Conservation (phyloP, 2,113 vertebrate genomes). For the Laterallus jamaicensis region DNA sequence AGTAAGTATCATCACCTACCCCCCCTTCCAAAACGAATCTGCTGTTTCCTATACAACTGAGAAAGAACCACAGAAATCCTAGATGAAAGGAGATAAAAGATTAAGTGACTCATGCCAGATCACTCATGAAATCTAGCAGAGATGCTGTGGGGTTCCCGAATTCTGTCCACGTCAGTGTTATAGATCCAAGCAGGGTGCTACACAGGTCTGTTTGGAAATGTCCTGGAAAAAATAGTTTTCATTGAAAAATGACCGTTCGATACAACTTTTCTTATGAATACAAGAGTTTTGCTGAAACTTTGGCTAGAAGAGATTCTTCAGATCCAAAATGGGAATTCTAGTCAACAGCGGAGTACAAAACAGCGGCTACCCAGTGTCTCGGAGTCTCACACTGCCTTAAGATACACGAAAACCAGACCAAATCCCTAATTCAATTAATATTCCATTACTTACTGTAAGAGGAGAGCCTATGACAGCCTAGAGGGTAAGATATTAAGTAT, state of each 20-base stretch:
- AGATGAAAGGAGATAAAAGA: background rate
- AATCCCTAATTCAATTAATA: background rate
- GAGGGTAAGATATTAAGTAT: background rate
- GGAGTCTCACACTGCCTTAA: background rate
- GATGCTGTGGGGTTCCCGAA: background rate
- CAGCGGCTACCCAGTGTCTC: background rate
- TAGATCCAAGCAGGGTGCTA: background rate
- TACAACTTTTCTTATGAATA: background rate
- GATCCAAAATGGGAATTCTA: background rate
- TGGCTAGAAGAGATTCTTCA: background rate
- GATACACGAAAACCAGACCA: background rate
- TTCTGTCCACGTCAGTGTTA: background rate
- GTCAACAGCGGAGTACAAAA: background rate
- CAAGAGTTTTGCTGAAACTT: background rate
- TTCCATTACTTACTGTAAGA: background rate
- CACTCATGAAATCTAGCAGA: background rate
- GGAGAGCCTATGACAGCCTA: background rate
- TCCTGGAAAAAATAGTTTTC: background rate
- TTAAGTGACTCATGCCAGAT: background rate
- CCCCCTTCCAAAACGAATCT: background rate
- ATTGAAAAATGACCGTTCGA: background rate
- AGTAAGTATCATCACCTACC: background rate
- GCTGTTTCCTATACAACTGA: background rate
- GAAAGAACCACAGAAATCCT: background rate
- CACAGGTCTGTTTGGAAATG: background rate